Evolutionary conservation across 2,797 vertebrate genomes (phyloP).

Genomic region (Mormyrus hasselquistii): DNA sequence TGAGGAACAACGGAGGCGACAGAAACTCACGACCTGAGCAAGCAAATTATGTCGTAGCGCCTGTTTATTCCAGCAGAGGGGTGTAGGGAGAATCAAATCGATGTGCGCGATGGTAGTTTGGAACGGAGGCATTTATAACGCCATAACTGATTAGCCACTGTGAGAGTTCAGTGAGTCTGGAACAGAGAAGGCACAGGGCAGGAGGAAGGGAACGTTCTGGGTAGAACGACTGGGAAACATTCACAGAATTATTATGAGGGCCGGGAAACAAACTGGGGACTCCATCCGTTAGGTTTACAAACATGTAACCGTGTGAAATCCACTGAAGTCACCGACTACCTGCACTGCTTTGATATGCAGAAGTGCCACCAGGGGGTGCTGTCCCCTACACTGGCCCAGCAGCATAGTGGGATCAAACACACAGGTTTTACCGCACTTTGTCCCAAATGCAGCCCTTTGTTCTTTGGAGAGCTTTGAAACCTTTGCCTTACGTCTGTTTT

Average conservation of each 20-base stretch:
- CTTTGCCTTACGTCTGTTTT: not conserved
- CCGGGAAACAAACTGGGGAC: not conserved
- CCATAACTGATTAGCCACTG: not conserved
- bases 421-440: not conserved
- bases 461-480: slow-evolving; percentile 3
- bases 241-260: not conserved
- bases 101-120: not conserved
- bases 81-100: not conserved
- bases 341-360: not conserved
- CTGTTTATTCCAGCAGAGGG: not conserved
- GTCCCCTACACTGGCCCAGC: not conserved
- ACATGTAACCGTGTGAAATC: not conserved
- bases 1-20: not conserved
- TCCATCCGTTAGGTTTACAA: not conserved
- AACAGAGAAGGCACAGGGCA: not conserved
- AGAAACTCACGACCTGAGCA: not conserved
- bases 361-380: not conserved
- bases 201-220: not conserved
- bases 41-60: not conserved
- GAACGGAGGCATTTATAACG: not conserved
- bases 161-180: not conserved
- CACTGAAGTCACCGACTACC: not conserved
- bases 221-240: not conserved
- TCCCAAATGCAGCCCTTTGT: slow-evolving; percentile 1
- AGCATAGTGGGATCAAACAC: not conserved